Base-by-base conservation (phyloP, 2,888 invertebrate genomes). In the Tinea trinotella region DNA sequence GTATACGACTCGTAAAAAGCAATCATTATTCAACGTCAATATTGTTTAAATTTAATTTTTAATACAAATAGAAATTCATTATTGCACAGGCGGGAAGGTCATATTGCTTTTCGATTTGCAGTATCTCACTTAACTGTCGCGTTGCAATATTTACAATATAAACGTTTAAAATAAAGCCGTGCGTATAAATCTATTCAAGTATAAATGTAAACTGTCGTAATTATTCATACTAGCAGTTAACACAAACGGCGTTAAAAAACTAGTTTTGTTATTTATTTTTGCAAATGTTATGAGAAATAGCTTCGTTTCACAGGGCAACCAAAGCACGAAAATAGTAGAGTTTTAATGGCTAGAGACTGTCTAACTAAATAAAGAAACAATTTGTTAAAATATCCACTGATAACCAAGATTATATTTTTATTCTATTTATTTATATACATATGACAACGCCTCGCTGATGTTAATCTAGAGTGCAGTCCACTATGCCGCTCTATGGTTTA, bases 261-360 rank as follows among this genome's bases (percentile, higher is more conserved):
- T 48, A 18, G 48, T 48, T 40, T 48, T 30, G 17, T 40, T 48
- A 18, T 48, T 48, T 48, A 19, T 48, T 19, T 48, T 48, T n/a
- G 17, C 19, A 19, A 30, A 30, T 30, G 7, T 30, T 30, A 30
- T 30, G 2, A n/a, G 30, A 10, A n/a, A n/a, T n/a, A n/a, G 7
- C 30, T 30, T 5, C 22, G 22, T n/a, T n/a, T n/a, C n/a, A n/a
- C n/a, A n/a, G n/a, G n/a, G n/a, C n/a, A n/a, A n/a, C n/a, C n/a
- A n/a, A n/a, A n/a, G n/a, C n/a, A n/a, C n/a, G n/a, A n/a, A n/a
- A n/a, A n/a, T n/a, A n/a, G n/a, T n/a, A n/a, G n/a, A n/a, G n/a
- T n/a, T n/a, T n/a, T n/a, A n/a, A n/a, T n/a, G n/a, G n/a, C n/a
- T n/a, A n/a, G n/a, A n/a, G n/a, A n/a, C n/a, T n/a, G n/a, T n/a